phyloP scores from a whole-genome alignment of 1,140 invertebrate species.

The Eubasilissa regina region DNA sequence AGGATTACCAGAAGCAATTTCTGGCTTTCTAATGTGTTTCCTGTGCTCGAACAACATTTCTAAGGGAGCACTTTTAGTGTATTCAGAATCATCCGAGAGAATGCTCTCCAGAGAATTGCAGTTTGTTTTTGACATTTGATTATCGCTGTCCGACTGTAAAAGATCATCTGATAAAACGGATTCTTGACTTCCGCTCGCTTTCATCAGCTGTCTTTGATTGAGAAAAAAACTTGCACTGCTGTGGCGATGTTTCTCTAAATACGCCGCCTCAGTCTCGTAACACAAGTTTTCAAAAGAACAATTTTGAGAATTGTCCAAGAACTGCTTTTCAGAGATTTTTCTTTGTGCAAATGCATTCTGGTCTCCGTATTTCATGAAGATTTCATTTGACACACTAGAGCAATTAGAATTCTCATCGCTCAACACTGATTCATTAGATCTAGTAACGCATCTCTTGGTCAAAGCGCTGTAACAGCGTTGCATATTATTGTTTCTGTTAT shows the following conservation, averaged over 20 bases:
- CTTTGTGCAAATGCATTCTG: slow-evolving; percentile 70
- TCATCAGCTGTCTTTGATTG: slow-evolving; percentile 74
- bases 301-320: slow-evolving; percentile 68
- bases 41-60: slow-evolving; percentile 78
- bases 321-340: slow-evolving; percentile 67
- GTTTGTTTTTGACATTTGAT: slow-evolving; percentile 73
- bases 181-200: slow-evolving; percentile 78
- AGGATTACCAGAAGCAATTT: slow-evolving; percentile 59
- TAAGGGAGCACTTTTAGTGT: slow-evolving; percentile 82
- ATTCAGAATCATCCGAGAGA: slow-evolving; percentile 83
- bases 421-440: slow-evolving; percentile 70
- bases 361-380: slow-evolving; percentile 71
- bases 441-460: slow-evolving; percentile 69
- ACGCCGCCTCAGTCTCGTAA: slow-evolving; percentile 66
- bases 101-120: slow-evolving; percentile 86
- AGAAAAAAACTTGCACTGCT: slow-evolving; percentile 79
- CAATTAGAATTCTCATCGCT: slow-evolving; percentile 71
- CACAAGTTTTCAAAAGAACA: slow-evolving; percentile 69
- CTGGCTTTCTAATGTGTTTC: slow-evolving; percentile 62
- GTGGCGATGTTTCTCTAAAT: slow-evolving; percentile 72
- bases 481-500: slow-evolving; percentile 64
- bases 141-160: slow-evolving; percentile 74
- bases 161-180: slow-evolving; percentile 83
- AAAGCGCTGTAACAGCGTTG: slow-evolving; percentile 70
- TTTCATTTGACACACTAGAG: slow-evolving; percentile 71